phyloP scores from a whole-genome alignment of 2,113 vertebrate species.

The Sceloporus tristichus region DNA sequence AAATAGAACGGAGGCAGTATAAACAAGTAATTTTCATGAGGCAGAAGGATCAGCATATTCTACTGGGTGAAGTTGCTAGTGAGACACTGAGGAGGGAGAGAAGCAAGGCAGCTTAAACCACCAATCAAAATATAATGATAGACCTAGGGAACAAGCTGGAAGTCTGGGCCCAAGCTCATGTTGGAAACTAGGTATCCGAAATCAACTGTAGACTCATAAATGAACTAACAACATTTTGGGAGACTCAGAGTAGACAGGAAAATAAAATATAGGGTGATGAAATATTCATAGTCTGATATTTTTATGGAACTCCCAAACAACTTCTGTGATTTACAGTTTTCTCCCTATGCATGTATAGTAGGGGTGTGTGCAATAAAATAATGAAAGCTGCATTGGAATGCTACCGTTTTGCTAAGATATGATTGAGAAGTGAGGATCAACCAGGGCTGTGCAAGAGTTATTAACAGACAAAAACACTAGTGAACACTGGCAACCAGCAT shows the following conservation, averaged over 20 bases:
- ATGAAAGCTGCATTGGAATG: conserved; percentile 70
- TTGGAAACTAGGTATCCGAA: conserved; percentile 62
- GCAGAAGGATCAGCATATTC: not conserved
- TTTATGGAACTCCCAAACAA: conserved; percentile 73
- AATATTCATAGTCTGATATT: conserved; percentile 76
- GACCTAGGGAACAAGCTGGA: conserved; percentile 13
- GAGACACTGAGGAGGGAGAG: not conserved
- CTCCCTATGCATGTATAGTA: conserved; percentile 41
- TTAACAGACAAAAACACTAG: conserved; percentile 59
- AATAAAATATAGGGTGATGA: conserved; percentile 77
- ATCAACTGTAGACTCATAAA: conserved; percentile 66
- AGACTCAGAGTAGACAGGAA: conserved; percentile 74
- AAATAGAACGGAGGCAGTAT: conserved; percentile 52
- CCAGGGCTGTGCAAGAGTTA: conserved; percentile 55
- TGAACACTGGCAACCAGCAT: conserved; percentile 52
- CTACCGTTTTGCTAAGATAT: conserved; percentile 50
- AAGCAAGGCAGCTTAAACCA: conserved; percentile 39
- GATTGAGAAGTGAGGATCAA: conserved; percentile 63
- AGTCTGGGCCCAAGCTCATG: conserved; percentile 19
- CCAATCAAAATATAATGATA: conserved; percentile 39
- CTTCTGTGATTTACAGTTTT: conserved; percentile 69
- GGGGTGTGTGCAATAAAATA: conserved; percentile 67
- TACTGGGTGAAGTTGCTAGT: conserved; percentile 29
- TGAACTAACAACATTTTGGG: conserved; percentile 71
- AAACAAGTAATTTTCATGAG: conserved; percentile 37